Evolutionary conservation across 2,797 vertebrate species (phyloP), one percentile per base, ranked within the genome.

Genomic region (Chaunax sp.): DNA sequence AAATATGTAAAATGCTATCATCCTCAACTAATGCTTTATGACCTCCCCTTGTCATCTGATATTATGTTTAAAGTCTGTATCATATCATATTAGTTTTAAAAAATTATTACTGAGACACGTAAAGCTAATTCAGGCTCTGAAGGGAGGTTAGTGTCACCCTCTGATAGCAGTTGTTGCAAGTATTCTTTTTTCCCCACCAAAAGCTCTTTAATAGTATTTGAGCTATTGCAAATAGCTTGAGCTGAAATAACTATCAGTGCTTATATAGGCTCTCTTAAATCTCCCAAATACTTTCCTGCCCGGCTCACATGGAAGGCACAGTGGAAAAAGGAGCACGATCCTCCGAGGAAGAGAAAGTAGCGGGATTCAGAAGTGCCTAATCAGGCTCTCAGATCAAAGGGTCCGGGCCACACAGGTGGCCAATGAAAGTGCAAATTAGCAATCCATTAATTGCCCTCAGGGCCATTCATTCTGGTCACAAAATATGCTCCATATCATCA

Each of bases 191-290:
- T 28, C 13, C 30, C 30, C 53, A 46, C 58, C 23, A 18, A 66
- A 83, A 75, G 64, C 71, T 81, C 83, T 85, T 89, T 87, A 87
- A 89, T 80, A 81, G 79, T 69, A 72, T 88, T 82, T 87, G 84
- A 92, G 82, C 88, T 87, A 74, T 85, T 88, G 82, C 83, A 90
- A 89, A 91, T 87, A 80, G 88, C 88, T 83, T 90, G 87, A 93
- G 90, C 91, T 93, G 88, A 92, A 94, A 93, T 91, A 92, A 90
- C 91, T 87, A 90, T 92, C 86, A 88, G 72, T 82, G 78, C 89
- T 93, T 93, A 89, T 92, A 92, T 85, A 91, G 90, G 85, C 85
- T 86, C 85, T 92, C 90, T 92, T 93, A 93, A 93, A 94, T 93
- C 90, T 92, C 85, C 75, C 75, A 87, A 92, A 94, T 94, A 92